Percentiles rank a stretch among this genome's conserved stretches.
Evolutionary conservation across 2,113 vertebrate species (phyloP).

Genomic region (Microcebus jonahi): DNA sequence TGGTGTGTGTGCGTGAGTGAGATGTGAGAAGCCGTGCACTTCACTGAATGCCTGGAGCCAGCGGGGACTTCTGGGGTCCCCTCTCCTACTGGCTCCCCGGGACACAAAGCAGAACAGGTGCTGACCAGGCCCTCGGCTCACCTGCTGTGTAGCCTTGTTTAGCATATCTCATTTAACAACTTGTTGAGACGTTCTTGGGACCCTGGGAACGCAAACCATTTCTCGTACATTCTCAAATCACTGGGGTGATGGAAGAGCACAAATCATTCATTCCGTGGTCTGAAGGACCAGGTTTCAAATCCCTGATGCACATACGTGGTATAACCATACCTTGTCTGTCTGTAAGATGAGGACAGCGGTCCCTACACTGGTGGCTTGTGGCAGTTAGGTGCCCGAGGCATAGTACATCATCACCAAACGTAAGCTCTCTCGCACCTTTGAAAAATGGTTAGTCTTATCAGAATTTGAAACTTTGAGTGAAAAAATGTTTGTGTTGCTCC

Average conservation of each 20-base stretch:
- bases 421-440: background rate
- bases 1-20: too few species aligned
- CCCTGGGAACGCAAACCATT: background rate
- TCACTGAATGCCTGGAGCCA: background rate
- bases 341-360: background rate
- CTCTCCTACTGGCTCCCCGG: fast-evolving
- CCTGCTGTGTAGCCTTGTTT: background rate
- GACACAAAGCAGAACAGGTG: background rate
- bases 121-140: background rate
- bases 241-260: background rate
- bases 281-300: background rate
- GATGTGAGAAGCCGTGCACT: too few species aligned
- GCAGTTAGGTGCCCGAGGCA: background rate
- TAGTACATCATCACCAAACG: fast-evolving
- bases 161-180: background rate
- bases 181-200: background rate
- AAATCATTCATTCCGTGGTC: background rate
- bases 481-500: background rate
- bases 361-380: background rate
- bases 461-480: background rate
- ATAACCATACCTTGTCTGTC: background rate
- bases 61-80: fast-evolving
- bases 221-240: background rate
- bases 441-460: background rate
- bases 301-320: background rate